Percentiles rank a stretch among this genome's conserved stretches.
phyloP scores from a whole-genome alignment of 1,140 invertebrate genomes.

The Myzus persicae region DNA sequence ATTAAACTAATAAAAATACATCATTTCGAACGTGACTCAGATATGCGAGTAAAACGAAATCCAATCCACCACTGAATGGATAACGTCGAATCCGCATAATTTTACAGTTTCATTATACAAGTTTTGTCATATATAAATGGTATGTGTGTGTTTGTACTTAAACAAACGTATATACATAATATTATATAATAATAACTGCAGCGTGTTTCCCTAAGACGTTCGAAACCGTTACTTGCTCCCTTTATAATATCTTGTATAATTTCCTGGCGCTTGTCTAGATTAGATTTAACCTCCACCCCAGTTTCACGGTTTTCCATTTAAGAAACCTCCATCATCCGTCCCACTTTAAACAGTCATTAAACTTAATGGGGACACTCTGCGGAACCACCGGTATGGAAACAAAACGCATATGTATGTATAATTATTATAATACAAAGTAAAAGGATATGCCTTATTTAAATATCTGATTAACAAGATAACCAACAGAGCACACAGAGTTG shows the following conservation, averaged over 20 bases:
- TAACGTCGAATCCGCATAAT: slow-evolving; percentile 51
- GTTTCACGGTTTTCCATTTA: slow-evolving; percentile 42
- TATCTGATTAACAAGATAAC: slow-evolving; percentile 40
- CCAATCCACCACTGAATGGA: slow-evolving; percentile 41
- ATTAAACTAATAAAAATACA: slow-evolving; percentile 31
- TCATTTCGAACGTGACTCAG: slow-evolving; percentile 34
- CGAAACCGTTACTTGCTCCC: slow-evolving; percentile 31
- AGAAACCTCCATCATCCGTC: slow-evolving; percentile 39
- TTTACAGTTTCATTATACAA: slow-evolving; percentile 50
- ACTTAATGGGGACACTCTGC: slow-evolving; percentile 41
- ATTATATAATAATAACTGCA: slow-evolving; percentile 33
- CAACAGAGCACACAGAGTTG: background rate
- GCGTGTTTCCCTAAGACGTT: slow-evolving; percentile 38
- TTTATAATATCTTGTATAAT: slow-evolving; percentile 50
- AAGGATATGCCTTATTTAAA: background rate
- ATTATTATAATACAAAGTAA: slow-evolving; percentile 13
- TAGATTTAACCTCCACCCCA: slow-evolving; percentile 39
- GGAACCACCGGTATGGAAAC: slow-evolving; percentile 44
- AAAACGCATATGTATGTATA: slow-evolving; percentile 24
- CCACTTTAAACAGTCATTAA: slow-evolving; percentile 56
- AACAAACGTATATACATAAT: slow-evolving; percentile 12
- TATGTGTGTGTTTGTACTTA: slow-evolving; percentile 6
- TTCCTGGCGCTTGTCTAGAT: slow-evolving; percentile 57
- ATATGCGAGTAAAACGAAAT: slow-evolving; percentile 3
- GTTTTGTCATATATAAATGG: background rate